Evolutionary conservation across 2,888 invertebrate genomes (phyloP), one percentile per base, ranked within the genome.

Genomic region (Noctua comes): DNA sequence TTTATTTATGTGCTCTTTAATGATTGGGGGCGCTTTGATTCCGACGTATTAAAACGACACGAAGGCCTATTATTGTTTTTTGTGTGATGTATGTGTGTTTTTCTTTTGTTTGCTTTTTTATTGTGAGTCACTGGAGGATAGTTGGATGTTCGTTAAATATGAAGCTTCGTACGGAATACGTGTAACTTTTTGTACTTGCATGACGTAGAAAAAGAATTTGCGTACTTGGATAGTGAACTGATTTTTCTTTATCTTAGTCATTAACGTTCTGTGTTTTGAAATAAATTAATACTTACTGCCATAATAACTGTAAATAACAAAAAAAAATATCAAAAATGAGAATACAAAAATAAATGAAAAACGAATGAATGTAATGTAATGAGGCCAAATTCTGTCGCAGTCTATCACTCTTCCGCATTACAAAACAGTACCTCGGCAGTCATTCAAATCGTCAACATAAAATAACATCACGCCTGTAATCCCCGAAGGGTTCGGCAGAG

Each of bases 1-100:
- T 96, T 95, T 95, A 95, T 95, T 94, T 95, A 95, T 93, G 91
- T 91, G 91, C 91, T 89, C 93, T 94, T 94, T 95, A 95, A 95
- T 95, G 92, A 94, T 93, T 94, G 93, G 94, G 94, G 96, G 95
- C 89, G 94, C 93, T 93, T 94, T 95, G 94, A 95, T 95, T 95
- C 91, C 84, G 87, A 90, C 89, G 93, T 93, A 95, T 94, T 94
- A 94, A 95, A 94, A 91, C 91, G 91, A 93, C 92, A 91, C 93
- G 87, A 88, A 83, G 86, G 84, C 88, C 86, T 85, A 89, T 89
- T 90, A 88, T 89, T 89, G 90, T 91, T 90, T 89, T 90, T 89
- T 90, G 88, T 90, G 88, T 88, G 89, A 90, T 91, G 89, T 90
- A 86, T 86, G 86, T 88, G 77, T 85, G 83, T 85, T 73, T 78